Evolutionary conservation across 1,140 invertebrate species (phyloP), one percentile per base, ranked within the genome.

Genomic region (Drosophila teissieri): DNA sequence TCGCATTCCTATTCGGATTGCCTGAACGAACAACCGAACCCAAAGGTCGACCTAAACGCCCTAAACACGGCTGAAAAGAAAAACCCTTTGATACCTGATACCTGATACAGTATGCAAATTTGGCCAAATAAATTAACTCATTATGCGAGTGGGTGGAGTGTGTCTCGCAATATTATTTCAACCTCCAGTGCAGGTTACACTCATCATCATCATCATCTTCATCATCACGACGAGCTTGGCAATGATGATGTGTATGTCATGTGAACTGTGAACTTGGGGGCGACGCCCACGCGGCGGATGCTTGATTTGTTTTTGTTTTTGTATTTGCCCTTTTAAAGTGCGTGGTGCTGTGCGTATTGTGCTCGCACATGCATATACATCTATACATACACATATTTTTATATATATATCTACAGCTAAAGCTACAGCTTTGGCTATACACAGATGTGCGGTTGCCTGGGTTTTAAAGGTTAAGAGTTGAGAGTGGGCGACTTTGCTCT

Each of bases 281-380:
- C 64, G 64, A 68, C 64, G 64, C 64, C 64, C 64, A 68, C 64
- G 61, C 61, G 61, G 46, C 64, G 61, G 64, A 68, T 68, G 64
- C 64, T 68, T 68, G 64, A 68, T 68, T 68, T 68, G 64, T 65
- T 62, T 68, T 64, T 68, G 64, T 60, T 61, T 68, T 68, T 68
- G 64, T 65, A 44, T 68, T 64, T 68, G 64, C 64, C 64, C 64
- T 68, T 52, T 68, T 68, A 68, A 68, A 68, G 64, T 68, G 64
- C 64, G 64, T 68, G 37, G 64, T 68, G 60, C 45, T 27, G 64
- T 68, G 60, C 45, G 58, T 64, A 52, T 51, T 51, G 58, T 19
- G 27, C 52, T 15, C 24, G 10, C 22, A 42, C 11, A n/a, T 40
- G 40, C 17, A 34, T 31, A 34, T 2, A 12, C 11, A 10, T 15